Evolutionary conservation across 2,888 invertebrate species (phyloP).

Genomic region (Beris morrisii): DNA sequence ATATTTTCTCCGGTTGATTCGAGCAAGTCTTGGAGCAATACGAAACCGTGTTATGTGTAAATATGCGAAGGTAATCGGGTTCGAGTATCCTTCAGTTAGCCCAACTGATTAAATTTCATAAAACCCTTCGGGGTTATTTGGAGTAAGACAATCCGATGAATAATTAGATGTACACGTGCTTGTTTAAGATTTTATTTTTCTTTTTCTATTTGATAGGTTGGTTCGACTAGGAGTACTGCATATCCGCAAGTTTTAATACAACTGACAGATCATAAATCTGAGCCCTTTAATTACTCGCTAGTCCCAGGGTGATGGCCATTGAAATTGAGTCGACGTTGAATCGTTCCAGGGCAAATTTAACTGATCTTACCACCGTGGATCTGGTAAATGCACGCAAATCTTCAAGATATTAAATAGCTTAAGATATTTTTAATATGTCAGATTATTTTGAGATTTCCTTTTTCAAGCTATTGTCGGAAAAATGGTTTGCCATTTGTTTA

Average conservation of each 20-base stretch:
- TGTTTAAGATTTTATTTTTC: neutral
- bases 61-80: too few species aligned
- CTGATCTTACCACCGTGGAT: too few species aligned
- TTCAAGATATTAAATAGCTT: too few species aligned
- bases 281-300: constrained; percentile 24
- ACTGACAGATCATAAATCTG: constrained; percentile 30
- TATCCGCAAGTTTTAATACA: neutral
- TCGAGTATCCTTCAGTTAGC: neutral
- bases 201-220: too few species aligned
- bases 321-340: constrained; percentile 27
- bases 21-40: too few species aligned
- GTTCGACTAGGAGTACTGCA: too few species aligned
- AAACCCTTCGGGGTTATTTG: constrained; percentile 16
- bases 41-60: too few species aligned
- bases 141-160: constrained; percentile 28
- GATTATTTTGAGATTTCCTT: too few species aligned
- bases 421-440: too few species aligned
- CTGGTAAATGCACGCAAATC: too few species aligned
- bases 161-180: constrained; percentile 31
- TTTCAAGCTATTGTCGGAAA: too few species aligned
- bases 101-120: constrained; percentile 31
- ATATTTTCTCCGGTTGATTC: constrained; percentile 5
- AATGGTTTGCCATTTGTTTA: too few species aligned
- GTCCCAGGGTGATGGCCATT: constrained; percentile 27
- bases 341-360: constrained; percentile 19